Evolutionary conservation across 2,797 vertebrate species (phyloP), one percentile per base, ranked within the genome.

Genomic region (Brachymystax lenok): DNA sequence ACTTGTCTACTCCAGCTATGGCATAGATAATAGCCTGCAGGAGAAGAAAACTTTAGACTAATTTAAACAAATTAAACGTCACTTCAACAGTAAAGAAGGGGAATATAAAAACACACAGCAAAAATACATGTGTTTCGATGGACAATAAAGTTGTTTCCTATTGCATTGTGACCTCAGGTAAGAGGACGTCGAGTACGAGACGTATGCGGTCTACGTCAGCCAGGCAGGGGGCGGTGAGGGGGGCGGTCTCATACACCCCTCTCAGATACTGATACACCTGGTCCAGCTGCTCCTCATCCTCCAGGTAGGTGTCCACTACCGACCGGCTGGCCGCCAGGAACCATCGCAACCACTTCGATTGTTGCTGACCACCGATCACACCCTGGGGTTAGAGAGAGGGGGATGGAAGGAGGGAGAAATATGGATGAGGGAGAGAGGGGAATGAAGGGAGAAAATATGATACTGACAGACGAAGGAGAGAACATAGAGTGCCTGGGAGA

Each of bases 251-350:
- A 27, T 91, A 97, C 0, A 98, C 82, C 12, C 92, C 88, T 59
- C 91, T 90, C 73, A 99, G 91, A 86, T 99, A 98, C 7, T 81
- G 82, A 69, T 95, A 95, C 5, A 99, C 96, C 3, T 92, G 85
- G 76, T 98, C 95, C 64, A 98, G 68, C 79, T 99, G 98, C 14
- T 92, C 77, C 4, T 98, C 96, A 16, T 99, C 97, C 82, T 99
- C 97, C 84, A 99, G 80, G 66, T 99, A 99, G 0, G 94, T 91
- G 73, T 96, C 96, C 40, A 96, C 88, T 8, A 94, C 50, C 0
- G 30, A 17, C 0, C 78, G 85, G 0, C 79, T 93, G 2, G 92
- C 85, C 1, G 79, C 93, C 40, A 93, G 86, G 83, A 96, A 97
- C 13, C 91, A 89, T 17, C 85, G 90, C 78, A 98, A 89, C 97